Base-by-base conservation (phyloP, 2,113 vertebrate species). In the Entomyzon cyanotis region DNA sequence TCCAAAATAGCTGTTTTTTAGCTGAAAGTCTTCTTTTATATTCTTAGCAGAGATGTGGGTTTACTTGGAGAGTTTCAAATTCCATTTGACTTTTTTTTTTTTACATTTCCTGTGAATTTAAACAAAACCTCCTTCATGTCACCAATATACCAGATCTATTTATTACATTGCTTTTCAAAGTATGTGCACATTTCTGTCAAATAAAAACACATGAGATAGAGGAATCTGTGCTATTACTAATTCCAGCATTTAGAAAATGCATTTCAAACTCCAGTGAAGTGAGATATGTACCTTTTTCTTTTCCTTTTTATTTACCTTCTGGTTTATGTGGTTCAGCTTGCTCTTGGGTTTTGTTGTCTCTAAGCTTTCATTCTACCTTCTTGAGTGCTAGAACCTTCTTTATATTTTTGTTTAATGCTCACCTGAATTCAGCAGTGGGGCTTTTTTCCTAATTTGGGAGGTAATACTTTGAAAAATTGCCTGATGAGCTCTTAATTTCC, bases 1-100 rank as follows among this genome's bases (percentile, higher is more conserved):
- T 89, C 63, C n/a, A 58, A 92, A 95, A 93, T 92, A 92, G 70
- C 83, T 80, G 58, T 74, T 87, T 82, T 92, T 95, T 86, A 80
- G 62, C 59, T 94, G 76, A 93, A 84, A 87, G 35, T 58, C 33
- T 60, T 71, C 47, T 46, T 79, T 79, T 83, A 52, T 95, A 70
- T 95, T 94, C 92, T 95, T 55, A 90, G 87, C 50, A 91, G 79
- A 93, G 55, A 69, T 58, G 76, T 87, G 75, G 75, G 68, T 85
- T 96, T 93, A 87, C 37, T 62, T 93, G 75, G 71, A 85, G 77
- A 83, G 62, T 87, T 95, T 94, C 67, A 85, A 77, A 90, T 88
- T 94, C 37, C 50, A 80, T 95, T 93, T 91, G 78, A 53, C n/a
- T 77, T 63, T 55, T 81, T 64, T 70, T 83, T 87, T 84, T 59